Evolutionary conservation across 2,797 vertebrate species (phyloP).

Genomic region (Myotis planiceps): DNA sequence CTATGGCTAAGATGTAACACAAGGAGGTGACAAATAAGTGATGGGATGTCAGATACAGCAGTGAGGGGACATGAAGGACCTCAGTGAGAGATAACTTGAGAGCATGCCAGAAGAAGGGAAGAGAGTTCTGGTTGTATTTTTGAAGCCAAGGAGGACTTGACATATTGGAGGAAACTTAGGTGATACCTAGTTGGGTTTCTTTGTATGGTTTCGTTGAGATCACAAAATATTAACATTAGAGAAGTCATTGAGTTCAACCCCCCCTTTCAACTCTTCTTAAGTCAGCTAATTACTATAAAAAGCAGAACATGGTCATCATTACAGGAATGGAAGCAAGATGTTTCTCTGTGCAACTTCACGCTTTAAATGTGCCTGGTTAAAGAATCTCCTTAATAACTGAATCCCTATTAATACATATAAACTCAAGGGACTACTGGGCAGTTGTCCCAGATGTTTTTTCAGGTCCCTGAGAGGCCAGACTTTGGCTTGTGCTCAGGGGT

Average conservation of each 20-base stretch:
- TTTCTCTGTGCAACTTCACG: not conserved
- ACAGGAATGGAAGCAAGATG: not conserved
- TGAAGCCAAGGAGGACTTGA: not conserved
- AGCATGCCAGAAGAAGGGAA: not conserved
- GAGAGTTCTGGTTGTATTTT: not conserved
- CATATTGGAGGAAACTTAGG: not conserved
- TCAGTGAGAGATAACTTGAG: not conserved
- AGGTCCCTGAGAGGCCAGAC: not conserved
- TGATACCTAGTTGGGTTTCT: not conserved
- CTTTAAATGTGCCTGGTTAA: not conserved
- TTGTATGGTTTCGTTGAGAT: not conserved
- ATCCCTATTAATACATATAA: not conserved
- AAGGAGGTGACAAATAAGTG: not conserved
- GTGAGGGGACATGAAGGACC: not conserved
- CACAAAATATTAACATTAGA: not conserved
- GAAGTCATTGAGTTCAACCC: not conserved
- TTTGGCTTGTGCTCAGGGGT: not conserved
- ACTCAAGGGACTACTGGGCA: not conserved
- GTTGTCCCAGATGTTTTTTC: not conserved
- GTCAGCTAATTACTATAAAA: not conserved
- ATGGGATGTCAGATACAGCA: not conserved
- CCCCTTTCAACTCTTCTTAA: not conserved
- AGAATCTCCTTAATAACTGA: not conserved
- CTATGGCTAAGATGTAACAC: not conserved
- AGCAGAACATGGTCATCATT: not conserved